phyloP scores from a whole-genome alignment of 2,888 invertebrate species.

The Leucozona laternaria region DNA sequence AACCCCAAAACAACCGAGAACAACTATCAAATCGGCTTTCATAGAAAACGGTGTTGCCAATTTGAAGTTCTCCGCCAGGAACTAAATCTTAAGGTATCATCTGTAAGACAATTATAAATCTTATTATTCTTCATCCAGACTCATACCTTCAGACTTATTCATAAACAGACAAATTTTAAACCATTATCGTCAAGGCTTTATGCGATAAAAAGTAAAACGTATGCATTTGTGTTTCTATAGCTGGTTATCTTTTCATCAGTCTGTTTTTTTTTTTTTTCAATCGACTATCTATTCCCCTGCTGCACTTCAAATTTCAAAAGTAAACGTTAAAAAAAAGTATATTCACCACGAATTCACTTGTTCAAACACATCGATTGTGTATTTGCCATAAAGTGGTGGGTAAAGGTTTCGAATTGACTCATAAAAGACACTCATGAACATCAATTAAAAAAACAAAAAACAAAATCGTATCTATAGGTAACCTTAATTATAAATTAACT shows the following conservation, averaged over 20 bases:
- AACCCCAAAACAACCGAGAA: too few relatives aligned
- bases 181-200: background rate
- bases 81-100: too few relatives aligned
- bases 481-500: constrained; percentile 3
- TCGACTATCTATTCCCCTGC: background rate
- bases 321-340: background rate
- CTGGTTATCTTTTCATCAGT: background rate
- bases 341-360: constrained; percentile 8
- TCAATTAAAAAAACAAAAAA: background rate
- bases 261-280: background rate
- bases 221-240: background rate
- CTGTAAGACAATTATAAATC: too few relatives aligned
- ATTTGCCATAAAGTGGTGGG: background rate
- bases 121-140: too few relatives aligned
- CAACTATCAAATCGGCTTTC: too few relatives aligned
- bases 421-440: background rate
- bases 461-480: background rate
- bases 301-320: background rate
- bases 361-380: background rate
- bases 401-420: background rate
- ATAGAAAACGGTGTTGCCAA: too few relatives aligned
- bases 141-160: too few relatives aligned
- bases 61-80: too few relatives aligned
- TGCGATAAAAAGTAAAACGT: background rate
- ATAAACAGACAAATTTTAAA: too few relatives aligned